Conservation (phyloP, 2,888 invertebrate genomes). For the Tribolium freemani region DNA sequence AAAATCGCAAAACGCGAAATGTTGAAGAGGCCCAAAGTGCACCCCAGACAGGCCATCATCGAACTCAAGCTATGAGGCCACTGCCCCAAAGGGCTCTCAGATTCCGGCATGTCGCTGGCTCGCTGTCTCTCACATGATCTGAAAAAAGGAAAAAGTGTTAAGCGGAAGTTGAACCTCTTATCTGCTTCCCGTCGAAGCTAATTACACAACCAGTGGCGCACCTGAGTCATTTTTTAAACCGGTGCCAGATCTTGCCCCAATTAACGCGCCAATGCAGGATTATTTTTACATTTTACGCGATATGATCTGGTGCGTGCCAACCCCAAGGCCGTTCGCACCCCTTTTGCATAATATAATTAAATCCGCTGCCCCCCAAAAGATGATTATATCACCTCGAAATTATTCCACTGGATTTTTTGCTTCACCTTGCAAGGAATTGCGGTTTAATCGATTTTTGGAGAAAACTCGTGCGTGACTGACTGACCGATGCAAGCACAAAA, state of each 20-base stretch:
- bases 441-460: constrained; percentile 37
- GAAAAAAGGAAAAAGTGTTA: constrained; percentile 50
- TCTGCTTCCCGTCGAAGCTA: not conserved
- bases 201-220: too few relatives aligned
- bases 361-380: not conserved
- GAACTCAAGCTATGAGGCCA: constrained; percentile 84
- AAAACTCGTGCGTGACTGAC: constrained; percentile 38
- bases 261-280: too few relatives aligned
- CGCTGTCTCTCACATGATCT: constrained; percentile 72
- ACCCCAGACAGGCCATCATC: constrained; percentile 85
- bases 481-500: constrained; percentile 39
- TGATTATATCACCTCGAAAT: constrained; percentile 9
- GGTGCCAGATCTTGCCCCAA: too few relatives aligned
- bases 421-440: constrained; percentile 25
- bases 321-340: not conserved
- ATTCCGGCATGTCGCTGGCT: constrained; percentile 67
- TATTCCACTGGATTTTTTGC: constrained; percentile 12
- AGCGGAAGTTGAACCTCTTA: not conserved
- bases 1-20: constrained; percentile 82
- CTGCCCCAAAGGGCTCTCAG: constrained; percentile 71
- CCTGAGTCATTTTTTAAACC: too few relatives aligned
- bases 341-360: not conserved
- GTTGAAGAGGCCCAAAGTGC: constrained; percentile 90
- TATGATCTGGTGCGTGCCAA: too few relatives aligned
- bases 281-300: too few relatives aligned